Base-by-base conservation (phyloP, 2,888 invertebrate genomes). In the Chironomus riparius region DNA sequence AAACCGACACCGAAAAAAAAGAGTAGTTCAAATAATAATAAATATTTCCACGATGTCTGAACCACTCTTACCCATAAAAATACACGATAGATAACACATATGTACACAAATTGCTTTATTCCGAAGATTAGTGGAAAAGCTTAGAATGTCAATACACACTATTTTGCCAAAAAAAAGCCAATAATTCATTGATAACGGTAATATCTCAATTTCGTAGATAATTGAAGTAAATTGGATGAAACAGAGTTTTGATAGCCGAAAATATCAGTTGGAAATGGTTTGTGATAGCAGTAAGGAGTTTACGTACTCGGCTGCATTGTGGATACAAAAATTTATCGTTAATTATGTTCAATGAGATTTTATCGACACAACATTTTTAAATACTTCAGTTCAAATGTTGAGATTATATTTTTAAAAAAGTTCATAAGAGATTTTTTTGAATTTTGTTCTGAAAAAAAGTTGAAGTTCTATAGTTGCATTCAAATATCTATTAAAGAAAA, bases 201-300 rank as follows among this genome's bases (percentile, higher is more conserved):
- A 74, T 74, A 68, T 74, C 65, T 74, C 74, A 72, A 72, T 68
- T 56, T 74, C 38, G 47, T 74, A 74, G 74, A 74, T 74, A 74
- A 74, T 74, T 74, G 61, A 22, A 74, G 24, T 15, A 74, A 74
- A 68, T 74, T 74, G 74, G 74, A 74, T 74, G 74, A 74, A 74
- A 18, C 24, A n/a, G 47, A 68, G 47, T 38, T 65, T 21, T 65
- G 21, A 6, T 24, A 21, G 21, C 65, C 65, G 5, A 65, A 65
- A 38, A 47, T 61, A 68, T 74, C 74, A 74, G 74, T 74, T 74
- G 47, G 5, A 22, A 47, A 21, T 74, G 22, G 74, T 68, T 74
- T 74, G 74, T 68, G 47, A 18, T 47, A 74, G 68, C 74, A 48
- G 65, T 74, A 68, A 47, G 74, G n/a, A 47, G 72, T 61, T 73